phyloP scores from a whole-genome alignment of 2,113 vertebrate genomes.

The Dinomys branickii region DNA sequence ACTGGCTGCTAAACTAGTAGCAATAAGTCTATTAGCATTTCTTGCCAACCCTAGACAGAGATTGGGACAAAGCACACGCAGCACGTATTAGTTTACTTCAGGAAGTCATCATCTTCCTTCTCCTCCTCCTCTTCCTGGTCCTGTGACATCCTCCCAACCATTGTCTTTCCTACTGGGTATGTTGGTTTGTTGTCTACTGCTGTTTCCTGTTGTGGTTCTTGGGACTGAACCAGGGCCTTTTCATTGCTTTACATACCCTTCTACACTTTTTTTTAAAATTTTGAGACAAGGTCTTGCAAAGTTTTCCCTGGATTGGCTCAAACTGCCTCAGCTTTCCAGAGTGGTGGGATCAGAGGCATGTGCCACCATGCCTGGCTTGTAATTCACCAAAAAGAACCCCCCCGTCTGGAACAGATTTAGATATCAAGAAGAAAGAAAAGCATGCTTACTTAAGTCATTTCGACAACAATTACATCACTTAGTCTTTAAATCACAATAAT shows the following conservation, averaged over 20 bases:
- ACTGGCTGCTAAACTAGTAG: background rate
- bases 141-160: background rate
- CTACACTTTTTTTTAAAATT: background rate
- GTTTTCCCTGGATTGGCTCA: background rate
- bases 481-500: background rate
- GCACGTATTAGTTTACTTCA: background rate
- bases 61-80: background rate
- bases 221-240: background rate
- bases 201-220: background rate
- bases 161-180: background rate
- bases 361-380: background rate
- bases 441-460: background rate
- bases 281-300: background rate
- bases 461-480: background rate
- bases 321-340: background rate
- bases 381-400: background rate
- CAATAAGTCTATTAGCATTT: background rate
- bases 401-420: background rate
- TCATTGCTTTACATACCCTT: background rate
- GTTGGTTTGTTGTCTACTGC: background rate
- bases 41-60: background rate
- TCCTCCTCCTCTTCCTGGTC: background rate
- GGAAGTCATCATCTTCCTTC: background rate
- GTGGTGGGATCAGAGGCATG: background rate
- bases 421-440: background rate